Evolutionary conservation across 1,140 invertebrate species (phyloP).

Genomic region (Wiebesia pumilae): DNA sequence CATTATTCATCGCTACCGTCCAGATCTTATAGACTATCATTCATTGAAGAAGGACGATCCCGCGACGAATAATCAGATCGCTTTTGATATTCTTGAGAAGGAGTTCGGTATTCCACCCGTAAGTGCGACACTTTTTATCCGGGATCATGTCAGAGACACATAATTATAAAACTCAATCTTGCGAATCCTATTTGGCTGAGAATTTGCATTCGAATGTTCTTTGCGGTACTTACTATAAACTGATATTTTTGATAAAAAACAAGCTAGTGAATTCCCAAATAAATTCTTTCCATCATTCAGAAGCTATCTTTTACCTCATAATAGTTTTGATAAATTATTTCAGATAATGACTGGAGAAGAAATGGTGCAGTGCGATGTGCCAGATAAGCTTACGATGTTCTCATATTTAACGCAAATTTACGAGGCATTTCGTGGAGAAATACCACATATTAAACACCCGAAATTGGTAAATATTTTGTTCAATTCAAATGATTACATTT

Average conservation of each 20-base stretch:
- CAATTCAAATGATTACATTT: too few species aligned
- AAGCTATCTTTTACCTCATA: not conserved
- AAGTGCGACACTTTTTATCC: slow-evolving; percentile 54
- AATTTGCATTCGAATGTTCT: too few species aligned
- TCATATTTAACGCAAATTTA: slow-evolving; percentile 92
- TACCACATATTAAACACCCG: slow-evolving; percentile 86
- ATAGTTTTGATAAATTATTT: slow-evolving; percentile 28
- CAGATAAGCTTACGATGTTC: slow-evolving; percentile 86
- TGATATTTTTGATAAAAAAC: too few species aligned
- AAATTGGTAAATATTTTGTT: slow-evolving; percentile 78
- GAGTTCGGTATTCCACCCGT: slow-evolving; percentile 87
- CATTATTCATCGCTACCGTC: slow-evolving; percentile 89
- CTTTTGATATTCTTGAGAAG: slow-evolving; percentile 87
- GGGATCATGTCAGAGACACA: too few species aligned
- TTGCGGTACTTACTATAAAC: too few species aligned
- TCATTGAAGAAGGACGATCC: slow-evolving; percentile 80
- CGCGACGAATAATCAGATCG: slow-evolving; percentile 85
- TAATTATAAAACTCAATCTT: too few species aligned
- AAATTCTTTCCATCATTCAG: too few species aligned
- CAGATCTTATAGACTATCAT: slow-evolving; percentile 88
- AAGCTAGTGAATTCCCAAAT: too few species aligned
- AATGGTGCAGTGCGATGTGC: slow-evolving; percentile 82
- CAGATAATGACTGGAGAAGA: slow-evolving; percentile 87
- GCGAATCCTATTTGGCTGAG: too few species aligned
- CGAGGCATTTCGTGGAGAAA: slow-evolving; percentile 87